Evolutionary conservation across 2,888 invertebrate species (phyloP).

Genomic region (Apotomis betuletana): DNA sequence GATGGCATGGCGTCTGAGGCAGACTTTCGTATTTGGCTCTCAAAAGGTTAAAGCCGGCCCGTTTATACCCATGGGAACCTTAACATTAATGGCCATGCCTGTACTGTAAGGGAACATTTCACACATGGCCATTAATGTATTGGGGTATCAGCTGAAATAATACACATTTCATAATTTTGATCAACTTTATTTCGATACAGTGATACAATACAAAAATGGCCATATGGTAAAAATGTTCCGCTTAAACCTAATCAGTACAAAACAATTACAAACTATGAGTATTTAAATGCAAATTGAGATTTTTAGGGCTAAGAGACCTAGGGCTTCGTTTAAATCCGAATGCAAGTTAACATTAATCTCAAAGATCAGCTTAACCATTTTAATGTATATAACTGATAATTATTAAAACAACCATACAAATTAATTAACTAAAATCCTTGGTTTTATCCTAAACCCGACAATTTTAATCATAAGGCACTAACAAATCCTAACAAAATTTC

Average conservation of each 20-base stretch:
- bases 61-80: too few relatives aligned
- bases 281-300: conserved; percentile 34
- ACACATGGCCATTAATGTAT: conserved; percentile 80
- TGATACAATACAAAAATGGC: conserved; percentile 78
- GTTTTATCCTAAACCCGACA: not conserved
- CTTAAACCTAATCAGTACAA: conserved; percentile 48
- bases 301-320: conserved; percentile 21
- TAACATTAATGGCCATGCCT: conserved; percentile 76
- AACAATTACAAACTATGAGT: conserved; percentile 39
- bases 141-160: conserved; percentile 68
- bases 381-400: too few relatives aligned
- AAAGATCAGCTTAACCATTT: too few relatives aligned
- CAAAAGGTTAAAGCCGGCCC: too few relatives aligned
- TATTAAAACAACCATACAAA: not conserved
- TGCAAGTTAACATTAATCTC: too few relatives aligned
- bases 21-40: too few relatives aligned
- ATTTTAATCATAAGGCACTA: conserved; percentile 28
- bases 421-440: not conserved
- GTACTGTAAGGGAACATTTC: conserved; percentile 49
- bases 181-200: conserved; percentile 65
- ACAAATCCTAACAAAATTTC: conserved; percentile 26
- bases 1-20: too few relatives aligned
- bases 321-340: too few relatives aligned
- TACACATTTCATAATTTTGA: conserved; percentile 61
- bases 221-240: conserved; percentile 67